Conservation (phyloP, 1,140 invertebrate genomes). For the Macrocentrus cingulum region DNA sequence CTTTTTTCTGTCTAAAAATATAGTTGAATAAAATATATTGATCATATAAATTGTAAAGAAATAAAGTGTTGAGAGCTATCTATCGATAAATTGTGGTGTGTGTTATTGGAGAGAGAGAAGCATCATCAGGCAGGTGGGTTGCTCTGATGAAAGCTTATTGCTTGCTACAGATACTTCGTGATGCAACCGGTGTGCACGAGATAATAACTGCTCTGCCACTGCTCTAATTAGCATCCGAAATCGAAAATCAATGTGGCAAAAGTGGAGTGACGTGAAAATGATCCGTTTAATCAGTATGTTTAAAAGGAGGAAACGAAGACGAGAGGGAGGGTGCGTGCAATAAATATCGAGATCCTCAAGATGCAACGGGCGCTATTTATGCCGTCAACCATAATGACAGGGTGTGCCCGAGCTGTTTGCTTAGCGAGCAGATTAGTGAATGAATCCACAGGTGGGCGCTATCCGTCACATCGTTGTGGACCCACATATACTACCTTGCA, state of each 20-base stretch:
- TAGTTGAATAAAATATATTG: too few species aligned
- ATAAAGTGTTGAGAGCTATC: too few species aligned
- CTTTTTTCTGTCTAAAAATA: too few species aligned
- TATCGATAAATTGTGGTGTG: too few species aligned
- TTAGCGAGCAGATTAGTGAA: conserved; percentile 60
- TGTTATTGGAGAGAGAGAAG: too few species aligned
- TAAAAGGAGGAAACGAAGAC: conserved; percentile 9
- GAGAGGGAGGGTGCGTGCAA: conserved; percentile 1
- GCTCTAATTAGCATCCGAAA: conserved; percentile 3
- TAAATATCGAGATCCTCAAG: conserved; percentile 14
- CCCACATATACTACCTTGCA: too few species aligned
- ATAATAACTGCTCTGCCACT: conserved; percentile 18
- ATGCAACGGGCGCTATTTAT: conserved; percentile 47
- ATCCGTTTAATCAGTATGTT: conserved; percentile 36
- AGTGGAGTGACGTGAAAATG: conserved; percentile 50
- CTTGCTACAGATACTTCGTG: background rate
- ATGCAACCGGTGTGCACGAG: conserved; percentile 7
- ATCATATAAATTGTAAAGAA: too few species aligned
- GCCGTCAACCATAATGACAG: conserved; percentile 54
- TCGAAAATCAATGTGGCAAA: conserved; percentile 44
- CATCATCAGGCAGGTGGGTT: conserved; percentile 17
- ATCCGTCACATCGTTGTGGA: conserved; percentile 50
- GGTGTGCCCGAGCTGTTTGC: conserved; percentile 55
- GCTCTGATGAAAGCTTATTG: background rate
- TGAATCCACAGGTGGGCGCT: conserved; percentile 61